Conservation (phyloP, 2,888 invertebrate species). For the Phyllotreta striolata region DNA sequence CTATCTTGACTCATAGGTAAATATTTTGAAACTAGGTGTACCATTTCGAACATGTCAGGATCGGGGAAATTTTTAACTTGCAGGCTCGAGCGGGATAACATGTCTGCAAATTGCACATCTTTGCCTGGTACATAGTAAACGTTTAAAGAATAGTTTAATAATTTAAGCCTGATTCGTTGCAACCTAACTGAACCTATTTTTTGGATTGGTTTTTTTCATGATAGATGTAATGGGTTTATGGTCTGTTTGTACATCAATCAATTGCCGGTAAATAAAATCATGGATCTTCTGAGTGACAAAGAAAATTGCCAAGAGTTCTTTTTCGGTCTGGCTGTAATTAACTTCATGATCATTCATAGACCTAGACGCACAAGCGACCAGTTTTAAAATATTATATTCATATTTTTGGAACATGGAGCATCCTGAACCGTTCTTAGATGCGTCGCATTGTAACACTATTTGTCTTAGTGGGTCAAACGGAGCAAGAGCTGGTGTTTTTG, state of each 20-base stretch:
- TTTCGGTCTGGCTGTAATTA: too few relatives aligned
- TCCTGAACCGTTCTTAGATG: constrained; percentile 39
- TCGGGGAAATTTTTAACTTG: constrained; percentile 29
- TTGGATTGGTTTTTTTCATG: background rate
- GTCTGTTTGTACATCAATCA: too few relatives aligned
- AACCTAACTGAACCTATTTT: constrained; percentile 18
- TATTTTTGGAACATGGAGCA: too few relatives aligned
- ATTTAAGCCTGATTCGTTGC: constrained; percentile 38
- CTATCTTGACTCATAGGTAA: constrained; percentile 36
- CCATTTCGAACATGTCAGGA: constrained; percentile 40
- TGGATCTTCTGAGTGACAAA: too few relatives aligned
- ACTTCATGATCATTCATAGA: too few relatives aligned
- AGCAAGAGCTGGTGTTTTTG: constrained; percentile 36
- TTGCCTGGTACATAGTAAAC: constrained; percentile 40
- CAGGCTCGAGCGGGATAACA: constrained; percentile 37
- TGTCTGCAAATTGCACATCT: constrained; percentile 41
- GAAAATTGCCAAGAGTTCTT: too few relatives aligned
- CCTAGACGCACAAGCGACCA: too few relatives aligned
- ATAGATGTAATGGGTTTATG: too few relatives aligned
- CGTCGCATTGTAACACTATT: constrained; percentile 39
- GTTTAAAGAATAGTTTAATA: constrained; percentile 38
- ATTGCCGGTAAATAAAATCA: too few relatives aligned
- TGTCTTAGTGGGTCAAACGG: constrained; percentile 38
- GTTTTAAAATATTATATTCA: too few relatives aligned
- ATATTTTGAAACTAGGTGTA: constrained; percentile 38